A percentile compares a stretch with the other conserved stretches of the same genome.
Conservation (phyloP, 1,140 invertebrate species). For the Anastrepha obliqua region DNA sequence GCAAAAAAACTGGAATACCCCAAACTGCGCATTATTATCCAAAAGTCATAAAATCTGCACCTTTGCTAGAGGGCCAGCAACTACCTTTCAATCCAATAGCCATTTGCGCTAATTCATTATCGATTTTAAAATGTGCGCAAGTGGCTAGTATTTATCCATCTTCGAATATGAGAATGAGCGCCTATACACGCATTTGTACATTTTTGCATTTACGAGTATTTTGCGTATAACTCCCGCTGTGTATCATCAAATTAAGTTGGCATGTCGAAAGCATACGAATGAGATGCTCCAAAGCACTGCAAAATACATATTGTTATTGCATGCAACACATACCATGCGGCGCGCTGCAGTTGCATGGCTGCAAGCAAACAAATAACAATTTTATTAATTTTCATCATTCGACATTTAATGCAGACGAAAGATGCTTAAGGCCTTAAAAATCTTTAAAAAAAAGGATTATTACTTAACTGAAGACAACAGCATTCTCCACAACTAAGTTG, state of each 20-base stretch:
- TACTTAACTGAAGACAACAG: neutral
- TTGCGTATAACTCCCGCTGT: constrained; percentile 23
- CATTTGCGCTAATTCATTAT: constrained; percentile 25
- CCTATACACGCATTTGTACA: neutral
- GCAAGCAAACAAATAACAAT: constrained; percentile 50
- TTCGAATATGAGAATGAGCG: neutral
- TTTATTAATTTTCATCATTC: constrained; percentile 51
- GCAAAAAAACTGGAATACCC: neutral
- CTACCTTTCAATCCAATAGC: constrained; percentile 21
- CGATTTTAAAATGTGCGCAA: neutral
- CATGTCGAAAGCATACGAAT: constrained; percentile 9
- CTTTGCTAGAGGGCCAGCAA: neutral
- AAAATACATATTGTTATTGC: neutral
- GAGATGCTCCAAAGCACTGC: neutral
- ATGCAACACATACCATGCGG: neutral
- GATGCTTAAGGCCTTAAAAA: constrained; percentile 8
- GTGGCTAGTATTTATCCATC: neutral
- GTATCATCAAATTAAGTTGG: constrained; percentile 44
- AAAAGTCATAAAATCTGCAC: constrained; percentile 38
- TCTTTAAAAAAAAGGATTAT: constrained; percentile 3
- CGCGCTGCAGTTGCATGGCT: constrained; percentile 1
- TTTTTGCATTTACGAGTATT: neutral
- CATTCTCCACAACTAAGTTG: neutral
- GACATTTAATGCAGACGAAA: constrained; percentile 12
- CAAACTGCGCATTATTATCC: constrained; percentile 10